These are phyloP conservation scores for Drosophila paranaensis DNA, from an alignment of 2,888 invertebrate genomes.

Conservation along the genomic window DNA sequence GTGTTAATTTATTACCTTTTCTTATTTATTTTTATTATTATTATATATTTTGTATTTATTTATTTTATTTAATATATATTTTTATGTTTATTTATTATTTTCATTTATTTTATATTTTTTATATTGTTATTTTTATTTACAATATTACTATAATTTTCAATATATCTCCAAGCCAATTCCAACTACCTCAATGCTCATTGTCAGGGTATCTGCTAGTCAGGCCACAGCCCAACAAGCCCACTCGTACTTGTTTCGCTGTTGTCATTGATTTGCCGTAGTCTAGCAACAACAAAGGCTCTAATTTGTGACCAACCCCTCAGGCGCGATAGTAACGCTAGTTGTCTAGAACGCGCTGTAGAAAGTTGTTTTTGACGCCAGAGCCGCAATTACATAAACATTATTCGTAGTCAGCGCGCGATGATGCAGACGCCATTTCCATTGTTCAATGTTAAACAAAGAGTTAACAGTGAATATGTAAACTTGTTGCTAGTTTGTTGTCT, in stretches of 20 bases:
- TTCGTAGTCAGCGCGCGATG: too few species aligned
- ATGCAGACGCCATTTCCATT: slow-evolving; percentile 20
- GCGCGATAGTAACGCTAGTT: slow-evolving; percentile 15
- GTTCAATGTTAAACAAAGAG: slow-evolving; percentile 11
- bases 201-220: neutral
- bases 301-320: slow-evolving; percentile 16
- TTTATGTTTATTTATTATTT: too few species aligned
- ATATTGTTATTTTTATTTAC: too few species aligned
- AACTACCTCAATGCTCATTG: too few species aligned
- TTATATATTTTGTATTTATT: too few species aligned
- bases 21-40: too few species aligned
- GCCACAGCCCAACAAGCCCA: neutral
- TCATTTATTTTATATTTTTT: too few species aligned
- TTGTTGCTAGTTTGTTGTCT: neutral
- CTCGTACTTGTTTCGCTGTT: slow-evolving; percentile 12
- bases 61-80: too few species aligned
- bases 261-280: slow-evolving; percentile 10
- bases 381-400: slow-evolving; percentile 72
- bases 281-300: slow-evolving; percentile 39
- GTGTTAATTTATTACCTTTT: too few species aligned
- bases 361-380: slow-evolving; percentile 42
- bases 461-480: neutral
- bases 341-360: slow-evolving; percentile 37
- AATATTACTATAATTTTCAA: too few species aligned
- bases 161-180: neutral